phyloP scores from a whole-genome alignment of 2,888 invertebrate species.

The Tiliacea aurago region DNA sequence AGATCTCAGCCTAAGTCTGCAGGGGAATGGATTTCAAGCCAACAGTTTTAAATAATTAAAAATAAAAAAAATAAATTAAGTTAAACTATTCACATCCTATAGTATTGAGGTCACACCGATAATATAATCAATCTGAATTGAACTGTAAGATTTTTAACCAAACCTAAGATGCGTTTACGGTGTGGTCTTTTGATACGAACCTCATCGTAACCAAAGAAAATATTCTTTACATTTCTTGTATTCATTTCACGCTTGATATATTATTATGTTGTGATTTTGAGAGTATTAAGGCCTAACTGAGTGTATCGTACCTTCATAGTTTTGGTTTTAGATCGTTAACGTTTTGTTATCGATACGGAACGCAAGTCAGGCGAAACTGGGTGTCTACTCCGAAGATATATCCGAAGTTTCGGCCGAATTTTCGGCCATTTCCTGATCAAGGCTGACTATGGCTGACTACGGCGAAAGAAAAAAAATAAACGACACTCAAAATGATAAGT shows the following conservation, averaged over 20 bases:
- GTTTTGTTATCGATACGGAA: not conserved
- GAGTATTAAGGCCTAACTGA: not conserved
- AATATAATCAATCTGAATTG: not conserved
- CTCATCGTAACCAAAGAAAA: not conserved
- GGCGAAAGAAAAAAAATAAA: no score
- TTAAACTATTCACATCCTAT: no score
- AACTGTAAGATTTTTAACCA: not conserved
- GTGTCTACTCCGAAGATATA: no score
- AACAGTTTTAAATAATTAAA: not conserved
- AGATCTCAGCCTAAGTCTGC: no score
- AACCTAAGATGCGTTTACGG: not conserved
- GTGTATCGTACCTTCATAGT: not conserved
- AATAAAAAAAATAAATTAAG: no score
- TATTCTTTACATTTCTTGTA: no score
- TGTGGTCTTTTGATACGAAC: not conserved
- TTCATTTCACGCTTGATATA: not conserved
- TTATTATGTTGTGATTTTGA: not conserved
- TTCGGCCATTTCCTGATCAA: no score
- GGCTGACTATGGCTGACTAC: no score
- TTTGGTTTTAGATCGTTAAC: constrained; percentile 26
- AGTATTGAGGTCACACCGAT: not conserved
- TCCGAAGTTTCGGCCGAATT: no score
- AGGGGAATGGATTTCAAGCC: not conserved
- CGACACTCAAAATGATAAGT: no score
- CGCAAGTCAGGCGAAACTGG: not conserved